A percentile compares a stretch with the other conserved stretches of the same genome.
These are phyloP conservation scores for Symphodus melops DNA, from an alignment of 2,113 vertebrate species.

Conservation along the genomic window DNA sequence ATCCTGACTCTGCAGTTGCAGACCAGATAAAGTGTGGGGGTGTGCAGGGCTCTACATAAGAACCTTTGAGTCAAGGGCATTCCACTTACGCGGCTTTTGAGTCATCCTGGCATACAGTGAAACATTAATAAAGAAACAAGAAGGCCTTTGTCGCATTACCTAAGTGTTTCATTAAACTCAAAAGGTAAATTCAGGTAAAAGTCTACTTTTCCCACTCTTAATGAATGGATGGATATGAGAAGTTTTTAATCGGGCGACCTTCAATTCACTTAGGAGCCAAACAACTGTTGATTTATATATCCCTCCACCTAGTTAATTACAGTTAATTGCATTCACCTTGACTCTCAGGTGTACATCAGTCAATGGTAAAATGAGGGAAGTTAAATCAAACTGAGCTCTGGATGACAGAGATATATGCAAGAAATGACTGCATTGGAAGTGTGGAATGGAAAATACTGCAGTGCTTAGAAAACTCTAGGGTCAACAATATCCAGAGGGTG, in stretches of 20 bases:
- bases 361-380: background rate
- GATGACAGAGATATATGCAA: slow-evolving; percentile 1
- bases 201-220: background rate
- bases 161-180: no score
- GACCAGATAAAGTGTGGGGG: slow-evolving; percentile 54
- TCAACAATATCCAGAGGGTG: slow-evolving; percentile 52
- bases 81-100: slow-evolving; percentile 10
- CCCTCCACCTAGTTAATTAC: slow-evolving; percentile 32
- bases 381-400: slow-evolving; percentile 3
- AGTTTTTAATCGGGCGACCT: slow-evolving; percentile 25
- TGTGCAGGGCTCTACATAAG: slow-evolving; percentile 16
- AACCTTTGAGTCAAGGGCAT: slow-evolving; percentile 38
- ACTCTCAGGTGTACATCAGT: slow-evolving; percentile 20
- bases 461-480: slow-evolving; percentile 23
- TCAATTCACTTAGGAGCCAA: slow-evolving; percentile 23
- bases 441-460: slow-evolving; percentile 18
- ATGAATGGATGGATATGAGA: slow-evolving; percentile 5
- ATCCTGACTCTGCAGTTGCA: slow-evolving; percentile 49
- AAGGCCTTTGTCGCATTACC: no score
- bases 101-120: background rate
- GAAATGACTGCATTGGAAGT: slow-evolving; percentile 4
- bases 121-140: no score
- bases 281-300: slow-evolving; percentile 17
- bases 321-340: slow-evolving; percentile 36
- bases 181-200: background rate